phyloP scores from a whole-genome alignment of 2,113 vertebrate species.

The Stigmatopora argus region DNA sequence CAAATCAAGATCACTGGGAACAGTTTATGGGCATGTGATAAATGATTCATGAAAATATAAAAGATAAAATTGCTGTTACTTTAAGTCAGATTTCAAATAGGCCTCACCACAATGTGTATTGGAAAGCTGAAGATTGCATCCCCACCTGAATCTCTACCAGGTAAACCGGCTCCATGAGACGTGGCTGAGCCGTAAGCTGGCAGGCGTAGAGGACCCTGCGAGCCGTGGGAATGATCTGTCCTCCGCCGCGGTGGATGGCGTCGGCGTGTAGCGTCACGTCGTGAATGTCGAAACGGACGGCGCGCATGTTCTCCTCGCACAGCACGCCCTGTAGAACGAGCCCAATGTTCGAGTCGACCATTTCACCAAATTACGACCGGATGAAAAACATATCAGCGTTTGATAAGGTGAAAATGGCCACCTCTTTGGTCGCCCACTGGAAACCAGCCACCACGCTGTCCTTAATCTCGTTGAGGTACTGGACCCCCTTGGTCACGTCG shows the following conservation, averaged over 20 bases:
- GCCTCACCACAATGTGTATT: background rate
- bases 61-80: background rate
- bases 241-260: constrained; percentile 87
- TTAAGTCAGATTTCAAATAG: background rate
- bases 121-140: background rate
- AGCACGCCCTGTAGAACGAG: constrained; percentile 73
- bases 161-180: constrained; percentile 91
- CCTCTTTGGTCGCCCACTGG: constrained; percentile 97
- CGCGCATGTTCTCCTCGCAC: constrained; percentile 92
- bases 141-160: constrained; percentile 89
- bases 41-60: too few species aligned
- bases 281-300: constrained; percentile 82
- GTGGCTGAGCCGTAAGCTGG: constrained; percentile 82
- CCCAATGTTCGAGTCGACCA: background rate
- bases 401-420: constrained; percentile 35
- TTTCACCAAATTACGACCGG: background rate
- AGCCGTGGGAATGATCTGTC: constrained; percentile 94
- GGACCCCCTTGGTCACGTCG: constrained; percentile 93
- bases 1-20: too few species aligned
- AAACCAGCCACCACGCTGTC: constrained; percentile 95
- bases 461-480: constrained; percentile 97
- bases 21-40: too few species aligned
- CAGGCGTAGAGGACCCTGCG: constrained; percentile 85
- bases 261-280: constrained; percentile 88
- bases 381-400: too few species aligned